Conservation (phyloP, 2,888 invertebrate genomes). For the Ganaspis brasiliensis region DNA sequence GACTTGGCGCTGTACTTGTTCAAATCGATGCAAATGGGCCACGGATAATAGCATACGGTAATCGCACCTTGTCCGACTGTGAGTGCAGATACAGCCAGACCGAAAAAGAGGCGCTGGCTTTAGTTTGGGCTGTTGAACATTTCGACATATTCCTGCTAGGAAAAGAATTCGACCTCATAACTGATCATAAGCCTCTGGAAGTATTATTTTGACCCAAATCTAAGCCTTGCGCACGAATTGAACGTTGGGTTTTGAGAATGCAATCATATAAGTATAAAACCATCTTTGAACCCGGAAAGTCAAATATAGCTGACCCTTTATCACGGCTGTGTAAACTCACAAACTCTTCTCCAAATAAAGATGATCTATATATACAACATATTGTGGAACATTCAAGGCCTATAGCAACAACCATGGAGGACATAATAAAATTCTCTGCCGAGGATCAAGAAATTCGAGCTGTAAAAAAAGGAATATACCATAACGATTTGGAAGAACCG, state of each 20-base stretch:
- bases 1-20: slow-evolving; percentile 67
- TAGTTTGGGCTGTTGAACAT: slow-evolving; percentile 74
- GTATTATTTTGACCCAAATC: slow-evolving; percentile 67
- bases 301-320: slow-evolving; percentile 55
- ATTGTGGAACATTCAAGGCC: no score
- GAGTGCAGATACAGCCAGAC: slow-evolving; percentile 71
- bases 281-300: slow-evolving; percentile 58
- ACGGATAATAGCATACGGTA: slow-evolving; percentile 74
- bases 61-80: slow-evolving; percentile 66
- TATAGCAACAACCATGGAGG: no score
- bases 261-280: slow-evolving; percentile 68
- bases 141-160: slow-evolving; percentile 78
- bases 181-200: slow-evolving; percentile 75
- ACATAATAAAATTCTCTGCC: no score
- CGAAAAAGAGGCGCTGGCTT: slow-evolving; percentile 71
- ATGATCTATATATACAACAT: neutral
- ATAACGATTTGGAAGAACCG: no score
- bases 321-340: slow-evolving; percentile 47
- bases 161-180: slow-evolving; percentile 72
- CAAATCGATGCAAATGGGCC: slow-evolving; percentile 45
- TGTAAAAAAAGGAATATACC: no score
- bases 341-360: neutral
- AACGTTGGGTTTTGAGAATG: slow-evolving; percentile 71
- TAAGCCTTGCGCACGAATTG: slow-evolving; percentile 72
- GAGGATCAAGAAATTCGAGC: no score